Conservation (phyloP, 2,797 vertebrate genomes). For the Chrosomus eos region DNA sequence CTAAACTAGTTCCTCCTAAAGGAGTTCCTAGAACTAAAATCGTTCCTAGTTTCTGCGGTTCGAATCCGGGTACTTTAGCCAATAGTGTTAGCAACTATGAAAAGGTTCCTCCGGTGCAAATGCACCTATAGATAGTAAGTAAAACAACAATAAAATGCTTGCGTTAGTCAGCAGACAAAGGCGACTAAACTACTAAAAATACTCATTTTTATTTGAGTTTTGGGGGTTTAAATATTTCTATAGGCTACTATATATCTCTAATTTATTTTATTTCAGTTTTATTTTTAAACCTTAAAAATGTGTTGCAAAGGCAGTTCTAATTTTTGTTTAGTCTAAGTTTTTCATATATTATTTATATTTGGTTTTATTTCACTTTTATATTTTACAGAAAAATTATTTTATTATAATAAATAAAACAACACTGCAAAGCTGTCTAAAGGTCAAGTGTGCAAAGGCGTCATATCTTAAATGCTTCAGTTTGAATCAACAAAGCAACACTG, state of each 20-base stretch:
- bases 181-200: not conserved
- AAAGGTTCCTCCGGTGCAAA: no score
- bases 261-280: not conserved
- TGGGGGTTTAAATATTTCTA: not conserved
- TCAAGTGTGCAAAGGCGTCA: not conserved
- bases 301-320: not conserved
- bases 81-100: no score
- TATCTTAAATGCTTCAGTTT: not conserved
- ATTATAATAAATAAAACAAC: no score
- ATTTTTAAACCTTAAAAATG: not conserved
- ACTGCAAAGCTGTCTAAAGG: not conserved
- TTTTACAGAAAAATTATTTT: not conserved
- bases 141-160: no score
- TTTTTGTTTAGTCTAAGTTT: not conserved
- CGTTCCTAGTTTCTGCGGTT: no score
- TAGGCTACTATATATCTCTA: not conserved
- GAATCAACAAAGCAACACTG: not conserved
- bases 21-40: no score
- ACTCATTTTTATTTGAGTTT: not conserved
- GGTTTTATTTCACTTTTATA: not conserved
- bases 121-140: no score
- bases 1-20: no score
- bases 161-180: not conserved
- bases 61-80: no score
- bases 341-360: not conserved